Conservation (phyloP, 2,113 vertebrate genomes). For the Hippolais icterina region DNA sequence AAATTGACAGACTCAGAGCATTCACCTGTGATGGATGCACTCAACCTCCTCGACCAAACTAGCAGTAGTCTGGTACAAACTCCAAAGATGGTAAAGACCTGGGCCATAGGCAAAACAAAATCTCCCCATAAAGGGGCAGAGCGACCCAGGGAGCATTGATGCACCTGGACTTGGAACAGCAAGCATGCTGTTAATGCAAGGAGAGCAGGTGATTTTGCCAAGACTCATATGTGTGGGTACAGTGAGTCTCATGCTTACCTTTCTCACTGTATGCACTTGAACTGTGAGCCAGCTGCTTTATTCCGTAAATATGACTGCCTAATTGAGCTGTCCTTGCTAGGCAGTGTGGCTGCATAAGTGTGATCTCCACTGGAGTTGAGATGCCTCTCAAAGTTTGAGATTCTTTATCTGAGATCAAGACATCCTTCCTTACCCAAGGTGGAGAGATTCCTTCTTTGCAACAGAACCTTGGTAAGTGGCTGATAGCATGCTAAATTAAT, state of each 20-base stretch:
- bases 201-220: not conserved
- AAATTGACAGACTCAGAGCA: not conserved
- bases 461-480: not conserved
- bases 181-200: not conserved
- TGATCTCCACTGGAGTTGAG: not conserved
- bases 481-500: not conserved
- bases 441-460: not conserved
- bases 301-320: not conserved
- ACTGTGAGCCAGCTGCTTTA: not conserved
- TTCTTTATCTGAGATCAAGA: not conserved
- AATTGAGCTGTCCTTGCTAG: not conserved
- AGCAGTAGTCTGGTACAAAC: not conserved
- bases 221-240: not conserved
- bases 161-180: not conserved
- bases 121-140: not conserved
- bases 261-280: not conserved
- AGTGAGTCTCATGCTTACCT: not conserved
- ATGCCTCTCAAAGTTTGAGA: not conserved
- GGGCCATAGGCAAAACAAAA: not conserved
- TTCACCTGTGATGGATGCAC: not conserved
- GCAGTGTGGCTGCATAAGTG: not conserved
- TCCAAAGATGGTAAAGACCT: not conserved
- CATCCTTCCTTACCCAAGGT: not conserved
- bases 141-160: not conserved
- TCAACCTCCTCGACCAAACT: not conserved